Evolutionary conservation across 1,140 invertebrate genomes (phyloP).

Genomic region (Mercenaria mercenaria): DNA sequence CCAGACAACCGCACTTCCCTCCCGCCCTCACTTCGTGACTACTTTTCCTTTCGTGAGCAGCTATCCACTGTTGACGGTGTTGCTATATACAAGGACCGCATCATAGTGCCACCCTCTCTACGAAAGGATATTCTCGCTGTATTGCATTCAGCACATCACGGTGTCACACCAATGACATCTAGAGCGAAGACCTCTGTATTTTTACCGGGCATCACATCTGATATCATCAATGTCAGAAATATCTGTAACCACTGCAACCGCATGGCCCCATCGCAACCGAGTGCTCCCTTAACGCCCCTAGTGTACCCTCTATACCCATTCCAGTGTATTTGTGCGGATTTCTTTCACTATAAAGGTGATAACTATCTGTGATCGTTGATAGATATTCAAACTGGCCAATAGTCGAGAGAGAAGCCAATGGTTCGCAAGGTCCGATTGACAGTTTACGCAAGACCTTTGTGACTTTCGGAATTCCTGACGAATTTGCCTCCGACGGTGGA

Average conservation of each 20-base stretch:
- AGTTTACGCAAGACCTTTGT: slow-evolving; percentile 53
- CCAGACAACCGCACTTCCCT: too few relatives aligned
- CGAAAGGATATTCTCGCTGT: too few relatives aligned
- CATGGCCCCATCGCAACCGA: slow-evolving; percentile 54
- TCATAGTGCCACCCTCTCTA: too few relatives aligned
- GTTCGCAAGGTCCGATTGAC: slow-evolving; percentile 36
- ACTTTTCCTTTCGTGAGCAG: too few relatives aligned
- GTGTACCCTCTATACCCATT: slow-evolving; percentile 62
- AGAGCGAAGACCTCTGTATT: too few relatives aligned
- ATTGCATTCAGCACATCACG: too few relatives aligned
- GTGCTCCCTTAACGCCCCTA: slow-evolving; percentile 28
- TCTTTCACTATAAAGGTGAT: slow-evolving; percentile 55
- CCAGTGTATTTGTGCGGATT: slow-evolving; percentile 70
- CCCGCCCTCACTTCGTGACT: too few relatives aligned
- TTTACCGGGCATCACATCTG: too few relatives aligned
- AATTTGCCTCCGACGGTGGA: too few relatives aligned
- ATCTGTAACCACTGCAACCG: slow-evolving; percentile 67
- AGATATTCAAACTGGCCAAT: slow-evolving; percentile 59
- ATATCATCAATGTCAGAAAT: slow-evolving; percentile 56
- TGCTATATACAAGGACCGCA: too few relatives aligned
- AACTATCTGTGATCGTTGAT: slow-evolving; percentile 61
- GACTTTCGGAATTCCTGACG: slow-evolving; percentile 59
- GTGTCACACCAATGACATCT: too few relatives aligned
- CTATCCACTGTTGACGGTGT: too few relatives aligned
- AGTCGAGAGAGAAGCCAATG: slow-evolving; percentile 22